Conservation (phyloP, 2,888 invertebrate species). For the Andrena dorsata region DNA sequence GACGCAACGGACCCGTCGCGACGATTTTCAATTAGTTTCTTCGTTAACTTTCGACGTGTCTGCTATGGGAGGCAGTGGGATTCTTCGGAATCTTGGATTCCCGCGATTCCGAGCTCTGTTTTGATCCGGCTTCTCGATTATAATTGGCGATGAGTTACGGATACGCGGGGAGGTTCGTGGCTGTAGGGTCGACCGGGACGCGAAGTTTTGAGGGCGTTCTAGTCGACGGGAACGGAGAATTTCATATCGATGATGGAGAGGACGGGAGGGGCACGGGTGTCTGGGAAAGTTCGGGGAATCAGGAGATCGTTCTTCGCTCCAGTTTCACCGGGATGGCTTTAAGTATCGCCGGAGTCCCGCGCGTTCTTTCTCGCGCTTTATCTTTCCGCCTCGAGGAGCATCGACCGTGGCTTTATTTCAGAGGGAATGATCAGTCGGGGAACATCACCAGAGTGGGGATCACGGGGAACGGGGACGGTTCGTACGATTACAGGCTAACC, state of each 20-base stretch:
- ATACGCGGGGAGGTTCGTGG: slow-evolving; percentile 4
- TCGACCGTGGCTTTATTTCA: slow-evolving; percentile 67
- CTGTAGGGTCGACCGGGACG: neutral
- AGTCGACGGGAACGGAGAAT: neutral
- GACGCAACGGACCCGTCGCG: neutral
- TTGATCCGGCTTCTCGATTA: neutral
- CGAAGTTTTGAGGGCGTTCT: neutral
- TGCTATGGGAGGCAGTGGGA: slow-evolving; percentile 13
- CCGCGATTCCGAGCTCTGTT: slow-evolving; percentile 7
- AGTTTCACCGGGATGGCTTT: slow-evolving; percentile 47
- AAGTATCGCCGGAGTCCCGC: slow-evolving; percentile 48
- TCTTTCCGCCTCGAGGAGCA: slow-evolving; percentile 61
- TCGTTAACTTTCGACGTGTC: neutral
- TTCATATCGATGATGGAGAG: slow-evolving; percentile 11
- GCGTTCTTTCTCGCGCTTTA: slow-evolving; percentile 49
- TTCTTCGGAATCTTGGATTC: slow-evolving; percentile 21
- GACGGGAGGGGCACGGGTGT: neutral
- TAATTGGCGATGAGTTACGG: slow-evolving; percentile 34
- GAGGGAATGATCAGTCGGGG: slow-evolving; percentile 78
- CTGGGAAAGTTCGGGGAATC: slow-evolving; percentile 43
- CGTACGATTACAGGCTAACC: slow-evolving; percentile 86
- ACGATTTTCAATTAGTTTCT: neutral
- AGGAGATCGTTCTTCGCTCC: slow-evolving; percentile 52
- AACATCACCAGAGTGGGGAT: slow-evolving; percentile 82
- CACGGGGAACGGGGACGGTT: slow-evolving; percentile 85